A percentile compares a stretch with the other conserved stretches of the same genome.
Conservation (phyloP, 1,140 invertebrate species). For the Gonatopus flavifemur region DNA sequence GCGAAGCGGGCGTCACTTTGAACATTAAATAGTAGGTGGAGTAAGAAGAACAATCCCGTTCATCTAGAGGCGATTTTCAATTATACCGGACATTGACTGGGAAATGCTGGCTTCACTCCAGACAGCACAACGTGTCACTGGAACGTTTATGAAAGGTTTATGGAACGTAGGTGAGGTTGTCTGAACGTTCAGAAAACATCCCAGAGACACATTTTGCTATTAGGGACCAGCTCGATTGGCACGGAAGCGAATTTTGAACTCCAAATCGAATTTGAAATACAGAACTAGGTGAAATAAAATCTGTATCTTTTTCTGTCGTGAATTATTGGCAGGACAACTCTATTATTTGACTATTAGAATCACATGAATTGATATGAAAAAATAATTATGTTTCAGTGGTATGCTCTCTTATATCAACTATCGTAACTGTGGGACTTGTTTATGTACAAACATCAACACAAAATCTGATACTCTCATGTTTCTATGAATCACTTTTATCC, state of each 20-base stretch:
- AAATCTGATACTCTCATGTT: slow-evolving; percentile 48
- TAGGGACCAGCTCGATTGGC: too few relatives aligned
- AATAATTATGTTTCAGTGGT: slow-evolving; percentile 27
- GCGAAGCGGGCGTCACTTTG: too few relatives aligned
- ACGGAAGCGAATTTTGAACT: background rate
- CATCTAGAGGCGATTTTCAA: too few relatives aligned
- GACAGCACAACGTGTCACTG: too few relatives aligned
- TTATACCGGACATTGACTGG: too few relatives aligned
- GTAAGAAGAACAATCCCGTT: too few relatives aligned
- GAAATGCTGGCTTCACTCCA: too few relatives aligned
- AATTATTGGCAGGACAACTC: background rate
- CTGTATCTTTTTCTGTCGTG: background rate
- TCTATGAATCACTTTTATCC: slow-evolving; percentile 39
- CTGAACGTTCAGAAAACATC: too few relatives aligned
- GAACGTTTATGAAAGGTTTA: too few relatives aligned
- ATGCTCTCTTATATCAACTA: slow-evolving; percentile 41
- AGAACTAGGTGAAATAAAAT: background rate
- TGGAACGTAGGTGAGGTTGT: too few relatives aligned
- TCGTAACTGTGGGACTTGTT: slow-evolving; percentile 43
- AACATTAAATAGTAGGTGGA: too few relatives aligned
- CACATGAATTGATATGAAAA: background rate
- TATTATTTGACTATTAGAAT: background rate
- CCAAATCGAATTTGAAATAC: background rate
- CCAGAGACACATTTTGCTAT: too few relatives aligned
- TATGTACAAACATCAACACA: slow-evolving; percentile 42